Percentiles rank a stretch among this genome's conserved stretches.
Evolutionary conservation across 2,888 invertebrate genomes (phyloP).

Genomic region (Lithophane leautieri): DNA sequence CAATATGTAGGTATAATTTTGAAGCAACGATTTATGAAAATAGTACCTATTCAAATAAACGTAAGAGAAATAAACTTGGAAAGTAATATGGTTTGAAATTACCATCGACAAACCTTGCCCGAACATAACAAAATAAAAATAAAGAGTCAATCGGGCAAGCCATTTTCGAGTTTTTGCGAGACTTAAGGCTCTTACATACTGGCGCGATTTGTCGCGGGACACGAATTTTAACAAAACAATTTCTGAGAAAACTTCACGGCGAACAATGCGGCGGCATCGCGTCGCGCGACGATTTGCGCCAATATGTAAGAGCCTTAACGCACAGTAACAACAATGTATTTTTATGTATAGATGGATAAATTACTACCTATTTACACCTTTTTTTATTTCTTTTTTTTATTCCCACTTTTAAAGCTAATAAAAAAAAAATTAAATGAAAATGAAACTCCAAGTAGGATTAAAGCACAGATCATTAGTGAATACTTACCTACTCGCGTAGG

Average conservation of each 20-base stretch:
- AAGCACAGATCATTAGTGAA: slow-evolving; percentile 36
- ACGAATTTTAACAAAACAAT: too few relatives aligned
- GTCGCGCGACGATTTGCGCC: too few relatives aligned
- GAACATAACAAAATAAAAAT: too few relatives aligned
- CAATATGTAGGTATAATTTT: not conserved
- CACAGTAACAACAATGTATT: too few relatives aligned
- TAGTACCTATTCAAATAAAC: not conserved
- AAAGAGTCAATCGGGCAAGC: not conserved
- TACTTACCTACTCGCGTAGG: slow-evolving; percentile 15
- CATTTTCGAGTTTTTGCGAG: not conserved
- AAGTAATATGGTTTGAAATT: not conserved
- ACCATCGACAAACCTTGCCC: not conserved
- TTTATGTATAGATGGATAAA: not conserved
- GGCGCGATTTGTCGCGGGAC: too few relatives aligned
- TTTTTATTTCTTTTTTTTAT: not conserved
- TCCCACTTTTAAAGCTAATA: not conserved
- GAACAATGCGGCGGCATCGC: too few relatives aligned
- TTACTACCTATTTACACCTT: not conserved
- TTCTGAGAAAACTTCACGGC: too few relatives aligned
- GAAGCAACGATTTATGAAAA: not conserved
- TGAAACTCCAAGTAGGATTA: slow-evolving; percentile 2
- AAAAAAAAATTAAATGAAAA: not conserved
- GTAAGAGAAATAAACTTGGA: not conserved
- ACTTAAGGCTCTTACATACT: too few relatives aligned
- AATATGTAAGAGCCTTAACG: too few relatives aligned